Evolutionary conservation across 30 jellyfish, hydroid and myxozoan species (phyloP).

Genomic region (Aurelia aurita): DNA sequence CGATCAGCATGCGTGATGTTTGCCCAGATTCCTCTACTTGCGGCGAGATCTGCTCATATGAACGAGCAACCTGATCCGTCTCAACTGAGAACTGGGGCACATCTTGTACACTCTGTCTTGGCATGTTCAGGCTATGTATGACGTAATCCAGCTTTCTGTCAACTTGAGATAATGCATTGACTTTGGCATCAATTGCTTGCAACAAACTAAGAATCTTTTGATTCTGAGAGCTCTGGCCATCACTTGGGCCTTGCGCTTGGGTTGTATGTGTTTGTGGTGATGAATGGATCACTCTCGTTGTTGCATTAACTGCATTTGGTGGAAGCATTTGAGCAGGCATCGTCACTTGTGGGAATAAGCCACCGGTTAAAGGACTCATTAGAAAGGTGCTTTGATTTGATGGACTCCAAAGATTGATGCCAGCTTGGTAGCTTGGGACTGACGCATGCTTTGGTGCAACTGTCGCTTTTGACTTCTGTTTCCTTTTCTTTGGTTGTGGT

Average conservation of each 20-base stretch:
- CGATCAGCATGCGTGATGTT: slow-evolving; percentile 32
- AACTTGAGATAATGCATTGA: slow-evolving; percentile 14
- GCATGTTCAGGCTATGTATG: slow-evolving; percentile 39
- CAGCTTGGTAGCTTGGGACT: slow-evolving; percentile 24
- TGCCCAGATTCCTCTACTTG: slow-evolving; percentile 37
- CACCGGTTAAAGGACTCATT: slow-evolving; percentile 59
- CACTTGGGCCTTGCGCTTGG: slow-evolving; percentile 17
- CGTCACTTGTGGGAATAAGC: slow-evolving; percentile 60
- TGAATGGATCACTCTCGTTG: slow-evolving; percentile 21
- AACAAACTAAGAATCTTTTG: slow-evolving; percentile 28
- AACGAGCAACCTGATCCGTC: slow-evolving; percentile 45
- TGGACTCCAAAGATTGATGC: slow-evolving; percentile 45
- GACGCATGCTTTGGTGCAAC: slow-evolving; percentile 36
- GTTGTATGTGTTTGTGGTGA: slow-evolving; percentile 11
- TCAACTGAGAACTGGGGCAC: slow-evolving; percentile 34
- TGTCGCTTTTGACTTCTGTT: slow-evolving; percentile 5
- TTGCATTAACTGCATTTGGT: slow-evolving; percentile 16
- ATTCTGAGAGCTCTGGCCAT: slow-evolving; percentile 8
- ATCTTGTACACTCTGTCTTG: slow-evolving; percentile 46
- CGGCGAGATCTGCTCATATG: slow-evolving; percentile 53
- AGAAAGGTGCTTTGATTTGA: slow-evolving; percentile 44
- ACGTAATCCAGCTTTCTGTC: slow-evolving; percentile 61
- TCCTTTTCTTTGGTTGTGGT: slow-evolving; percentile 14
- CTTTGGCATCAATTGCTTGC: slow-evolving; percentile 38
- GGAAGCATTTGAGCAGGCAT: slow-evolving; percentile 58